phyloP scores from a whole-genome alignment of 2,888 invertebrate species.

The Galerucella pusilla region DNA sequence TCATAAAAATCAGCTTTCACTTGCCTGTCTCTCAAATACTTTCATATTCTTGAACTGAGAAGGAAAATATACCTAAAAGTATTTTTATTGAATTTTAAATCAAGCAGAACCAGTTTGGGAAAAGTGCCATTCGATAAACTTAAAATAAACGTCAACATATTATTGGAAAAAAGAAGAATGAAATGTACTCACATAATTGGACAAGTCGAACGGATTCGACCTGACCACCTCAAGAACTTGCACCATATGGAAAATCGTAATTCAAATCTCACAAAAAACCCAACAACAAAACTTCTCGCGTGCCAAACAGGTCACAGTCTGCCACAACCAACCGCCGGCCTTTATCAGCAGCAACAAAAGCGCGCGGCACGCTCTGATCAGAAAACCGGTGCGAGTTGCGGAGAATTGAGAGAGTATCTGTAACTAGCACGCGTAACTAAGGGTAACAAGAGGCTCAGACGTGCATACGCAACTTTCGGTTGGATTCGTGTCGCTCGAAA shows the following conservation, averaged over 20 bases:
- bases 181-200: constrained; percentile 78
- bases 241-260: constrained; percentile 73
- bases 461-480: constrained; percentile 45
- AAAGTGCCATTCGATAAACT: no score
- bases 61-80: no score
- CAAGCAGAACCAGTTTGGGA: no score
- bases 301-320: constrained; percentile 21
- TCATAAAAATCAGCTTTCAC: no score
- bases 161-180: background rate
- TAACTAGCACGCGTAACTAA: constrained; percentile 45
- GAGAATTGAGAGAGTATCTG: constrained; percentile 26
- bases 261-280: constrained; percentile 32
- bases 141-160: background rate
- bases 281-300: constrained; percentile 35
- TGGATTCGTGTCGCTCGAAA: constrained; percentile 39
- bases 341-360: constrained; percentile 20
- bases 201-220: constrained; percentile 82
- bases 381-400: constrained; percentile 12
- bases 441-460: constrained; percentile 44
- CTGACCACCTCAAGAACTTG: constrained; percentile 84
- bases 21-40: no score
- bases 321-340: constrained; percentile 16
- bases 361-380: constrained; percentile 30
- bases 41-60: no score
- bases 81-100: no score